Conservation (phyloP, 2,113 vertebrate genomes). For the Capricornis sumatraensis region DNA sequence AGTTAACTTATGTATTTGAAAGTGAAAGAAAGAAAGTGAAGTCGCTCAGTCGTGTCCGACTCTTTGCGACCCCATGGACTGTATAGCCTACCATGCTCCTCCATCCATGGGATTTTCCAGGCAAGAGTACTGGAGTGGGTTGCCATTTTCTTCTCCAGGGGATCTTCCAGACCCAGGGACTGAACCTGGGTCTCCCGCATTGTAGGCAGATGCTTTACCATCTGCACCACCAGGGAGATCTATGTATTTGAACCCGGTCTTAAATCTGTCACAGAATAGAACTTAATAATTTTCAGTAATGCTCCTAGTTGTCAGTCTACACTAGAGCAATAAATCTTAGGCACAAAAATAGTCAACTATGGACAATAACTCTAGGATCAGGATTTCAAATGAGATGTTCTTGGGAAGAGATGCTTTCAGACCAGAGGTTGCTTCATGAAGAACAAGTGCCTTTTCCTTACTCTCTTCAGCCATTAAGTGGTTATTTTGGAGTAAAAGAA, state of each 20-base stretch:
- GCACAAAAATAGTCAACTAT: background rate
- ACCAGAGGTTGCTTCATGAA: background rate
- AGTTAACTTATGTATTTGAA: slow-evolving; percentile 25
- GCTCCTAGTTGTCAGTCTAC: slow-evolving; percentile 44
- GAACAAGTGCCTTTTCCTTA: background rate
- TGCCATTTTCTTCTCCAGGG: no score
- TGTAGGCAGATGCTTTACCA: no score
- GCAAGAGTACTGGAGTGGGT: no score
- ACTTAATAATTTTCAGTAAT: slow-evolving; percentile 55
- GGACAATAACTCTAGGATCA: slow-evolving; percentile 16
- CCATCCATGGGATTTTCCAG: no score
- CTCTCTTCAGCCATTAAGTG: background rate
- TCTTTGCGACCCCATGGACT: no score
- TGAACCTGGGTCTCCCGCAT: no score
- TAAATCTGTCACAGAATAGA: slow-evolving; percentile 42
- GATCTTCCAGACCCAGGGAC: no score
- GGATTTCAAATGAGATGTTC: background rate
- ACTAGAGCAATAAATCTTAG: background rate
- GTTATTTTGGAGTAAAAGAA: slow-evolving; percentile 17
- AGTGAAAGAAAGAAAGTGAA: no score
- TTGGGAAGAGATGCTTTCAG: background rate
- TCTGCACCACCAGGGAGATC: no score
- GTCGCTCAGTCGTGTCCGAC: no score
- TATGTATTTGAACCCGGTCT: slow-evolving; percentile 30
- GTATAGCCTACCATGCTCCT: no score